Percentiles rank a stretch among this genome's conserved stretches.
phyloP scores from a whole-genome alignment of 2,797 vertebrate genomes.

The Eleutherodactylus coqui region DNA sequence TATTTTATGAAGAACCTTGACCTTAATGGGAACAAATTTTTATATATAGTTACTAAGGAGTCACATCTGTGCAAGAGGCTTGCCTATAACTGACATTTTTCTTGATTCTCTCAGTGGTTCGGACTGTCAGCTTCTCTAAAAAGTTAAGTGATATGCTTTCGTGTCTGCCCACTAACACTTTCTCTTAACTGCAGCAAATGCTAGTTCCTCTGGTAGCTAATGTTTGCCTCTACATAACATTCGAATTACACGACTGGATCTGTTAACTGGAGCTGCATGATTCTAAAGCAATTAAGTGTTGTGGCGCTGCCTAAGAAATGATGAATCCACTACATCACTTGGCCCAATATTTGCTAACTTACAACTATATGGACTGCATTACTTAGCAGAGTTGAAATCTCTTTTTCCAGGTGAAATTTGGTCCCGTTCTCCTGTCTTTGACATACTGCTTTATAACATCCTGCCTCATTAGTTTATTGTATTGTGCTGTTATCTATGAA shows the following conservation, averaged over 20 bases:
- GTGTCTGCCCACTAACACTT: slow-evolving; percentile 21
- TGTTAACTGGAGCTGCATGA: slow-evolving; percentile 27
- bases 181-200: not conserved
- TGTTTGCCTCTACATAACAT: slow-evolving; percentile 3
- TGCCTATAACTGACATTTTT: not conserved
- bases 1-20: not conserved
- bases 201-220: not conserved
- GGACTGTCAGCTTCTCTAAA: not conserved
- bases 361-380: not conserved
- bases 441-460: not conserved
- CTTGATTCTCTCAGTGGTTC: not conserved
- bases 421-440: not conserved
- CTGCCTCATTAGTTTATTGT: not conserved
- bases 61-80: not conserved
- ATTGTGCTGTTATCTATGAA: not conserved
- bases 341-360: not conserved
- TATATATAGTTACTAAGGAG: not conserved
- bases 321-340: not conserved
- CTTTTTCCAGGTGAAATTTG: not conserved
- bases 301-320: no score
- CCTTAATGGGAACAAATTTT: not conserved
- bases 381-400: not conserved
- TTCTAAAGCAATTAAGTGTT: not conserved
- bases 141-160: not conserved
- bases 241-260: not conserved